Evolutionary conservation across 2,113 vertebrate species (phyloP), one percentile per base, ranked within the genome.

Genomic region (Bostrychus sinensis): DNA sequence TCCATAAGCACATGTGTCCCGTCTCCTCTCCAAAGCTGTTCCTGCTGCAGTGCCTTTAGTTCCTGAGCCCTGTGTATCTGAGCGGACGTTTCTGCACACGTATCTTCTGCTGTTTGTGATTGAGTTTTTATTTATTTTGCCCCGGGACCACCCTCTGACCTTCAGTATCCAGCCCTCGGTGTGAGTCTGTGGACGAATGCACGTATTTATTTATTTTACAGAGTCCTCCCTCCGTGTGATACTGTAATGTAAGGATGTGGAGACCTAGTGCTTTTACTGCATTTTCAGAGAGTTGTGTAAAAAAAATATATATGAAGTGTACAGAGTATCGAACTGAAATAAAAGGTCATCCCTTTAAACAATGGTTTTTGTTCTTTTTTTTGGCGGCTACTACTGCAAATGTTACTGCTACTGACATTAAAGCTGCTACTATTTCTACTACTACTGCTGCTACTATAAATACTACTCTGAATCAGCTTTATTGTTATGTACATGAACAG

Each of bases 21-120:
- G 12, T 30, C 26, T 38, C 28, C 46, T n/a, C n/a, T n/a, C n/a
- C 42, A 17, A 25, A 69, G 51, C 77, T 80, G 59, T 88, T 80
- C 70, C 83, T 80, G 81, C 88, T 88, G 83, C 89, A 91, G 89
- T 92, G 91, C 91, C 91, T 93, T 92, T 85, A 75, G 82, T 85
- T 89, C 73, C 50, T 63, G 72, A 77, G 78, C 60, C 75, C 61
- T 72, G 69, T 41, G 71, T 66, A 62, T 81, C 38, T 50, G 13
- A 48, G 32, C 56, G 56, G 55, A 70, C 20, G 25, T 72, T 75
- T 64, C 50, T 76, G 68, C 51, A 72, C 64, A 78, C 70, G 66
- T 62, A 72, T 75, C 48, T 72, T 65, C 46, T 71, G 66, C 61
- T 74, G 45, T 23, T 61, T 34, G 20, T 25, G 9, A 23, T 14